Percentiles rank a stretch among this genome's conserved stretches.
These are phyloP conservation scores for Zalophus californianus DNA, from an alignment of 2,797 vertebrate genomes.

Conservation along the genomic window DNA sequence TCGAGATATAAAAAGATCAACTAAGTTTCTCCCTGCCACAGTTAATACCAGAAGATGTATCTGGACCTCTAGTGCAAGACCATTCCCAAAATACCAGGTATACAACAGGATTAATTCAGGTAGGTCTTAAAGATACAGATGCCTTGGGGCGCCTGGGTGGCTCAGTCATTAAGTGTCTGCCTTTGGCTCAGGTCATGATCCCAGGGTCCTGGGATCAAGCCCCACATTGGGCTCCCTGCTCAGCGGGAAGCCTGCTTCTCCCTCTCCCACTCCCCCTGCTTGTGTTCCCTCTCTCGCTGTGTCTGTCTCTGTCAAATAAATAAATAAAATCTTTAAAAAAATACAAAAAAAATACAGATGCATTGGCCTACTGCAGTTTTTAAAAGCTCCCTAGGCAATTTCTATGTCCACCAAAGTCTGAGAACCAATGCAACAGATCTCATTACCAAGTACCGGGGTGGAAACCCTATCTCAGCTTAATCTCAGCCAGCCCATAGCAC, in stretches of 20 bases:
- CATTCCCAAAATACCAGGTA: constrained; percentile 12
- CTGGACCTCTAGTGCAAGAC: not conserved
- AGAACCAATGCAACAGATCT: constrained; percentile 14
- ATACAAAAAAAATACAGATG: not conserved
- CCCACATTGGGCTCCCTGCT: no score
- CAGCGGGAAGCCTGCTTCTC: no score
- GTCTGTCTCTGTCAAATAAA: no score
- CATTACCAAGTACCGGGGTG: not conserved
- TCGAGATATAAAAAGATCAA: not conserved
- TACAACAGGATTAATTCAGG: not conserved
- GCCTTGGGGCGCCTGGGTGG: not conserved
- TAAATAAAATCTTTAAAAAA: no score
- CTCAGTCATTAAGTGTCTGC: no score
- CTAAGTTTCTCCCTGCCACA: not conserved
- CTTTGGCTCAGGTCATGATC: no score
- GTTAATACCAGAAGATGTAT: not conserved
- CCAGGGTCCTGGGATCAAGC: no score
- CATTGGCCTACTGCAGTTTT: not conserved
- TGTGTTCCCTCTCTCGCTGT: no score
- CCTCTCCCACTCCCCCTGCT: no score
- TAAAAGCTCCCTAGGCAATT: constrained; percentile 21
- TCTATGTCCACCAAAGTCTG: not conserved
- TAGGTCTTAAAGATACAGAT: constrained; percentile 34
- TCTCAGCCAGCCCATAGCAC: constrained; percentile 44
- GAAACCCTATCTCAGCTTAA: constrained; percentile 1